Conservation (phyloP, 2,113 vertebrate genomes). For the Himantopus leucocephalus region DNA sequence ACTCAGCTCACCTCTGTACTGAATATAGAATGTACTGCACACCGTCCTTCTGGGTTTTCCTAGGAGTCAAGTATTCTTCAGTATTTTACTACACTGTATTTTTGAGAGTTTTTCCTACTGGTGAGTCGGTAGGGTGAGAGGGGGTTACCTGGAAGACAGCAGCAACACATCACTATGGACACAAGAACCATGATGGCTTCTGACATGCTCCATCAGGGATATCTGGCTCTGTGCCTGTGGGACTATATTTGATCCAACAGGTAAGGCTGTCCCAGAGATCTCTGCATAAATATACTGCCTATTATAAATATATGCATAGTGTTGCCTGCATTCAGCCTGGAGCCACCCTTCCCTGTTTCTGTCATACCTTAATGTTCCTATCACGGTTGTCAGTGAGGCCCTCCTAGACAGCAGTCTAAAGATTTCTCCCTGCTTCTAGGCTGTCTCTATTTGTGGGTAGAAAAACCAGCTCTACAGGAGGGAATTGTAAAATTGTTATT, state of each 20-base stretch:
- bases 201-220: background rate
- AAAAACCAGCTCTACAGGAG: background rate
- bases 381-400: background rate
- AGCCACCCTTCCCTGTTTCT: background rate
- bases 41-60: background rate
- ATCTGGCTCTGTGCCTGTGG: background rate
- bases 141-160: background rate
- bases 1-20: background rate
- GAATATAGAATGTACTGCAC: background rate
- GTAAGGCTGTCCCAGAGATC: background rate
- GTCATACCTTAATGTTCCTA: background rate
- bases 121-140: background rate
- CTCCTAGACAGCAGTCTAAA: background rate
- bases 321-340: background rate
- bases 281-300: background rate
- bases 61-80: background rate
- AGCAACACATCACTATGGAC: background rate
- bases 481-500: background rate
- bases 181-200: background rate
- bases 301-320: background rate
- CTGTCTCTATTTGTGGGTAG: background rate
- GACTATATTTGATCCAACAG: background rate
- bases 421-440: background rate
- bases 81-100: background rate
- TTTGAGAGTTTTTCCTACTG: background rate